A percentile compares a stretch with the other conserved stretches of the same genome.
These are phyloP conservation scores for Siphamia tubifer DNA, from an alignment of 2,113 vertebrate species.

Conservation along the genomic window DNA sequence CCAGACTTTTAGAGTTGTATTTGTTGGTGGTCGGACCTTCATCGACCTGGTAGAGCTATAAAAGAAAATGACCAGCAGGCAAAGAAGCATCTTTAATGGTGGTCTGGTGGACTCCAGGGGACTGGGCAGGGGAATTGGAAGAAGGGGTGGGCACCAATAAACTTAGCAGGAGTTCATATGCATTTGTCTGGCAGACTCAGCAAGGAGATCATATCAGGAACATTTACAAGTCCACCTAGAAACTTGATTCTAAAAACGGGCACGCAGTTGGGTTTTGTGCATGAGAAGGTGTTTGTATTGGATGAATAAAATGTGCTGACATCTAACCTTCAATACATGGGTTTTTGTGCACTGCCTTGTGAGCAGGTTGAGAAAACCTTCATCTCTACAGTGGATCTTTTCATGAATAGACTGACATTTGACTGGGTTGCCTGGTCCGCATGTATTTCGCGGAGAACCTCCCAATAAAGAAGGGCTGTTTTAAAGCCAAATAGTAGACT, in stretches of 20 bases:
- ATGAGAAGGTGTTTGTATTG: not conserved
- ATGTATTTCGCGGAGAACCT: constrained; percentile 55
- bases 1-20: not conserved
- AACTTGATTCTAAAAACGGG: too few species aligned
- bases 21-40: constrained; percentile 69
- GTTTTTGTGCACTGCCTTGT: not conserved
- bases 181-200: constrained; percentile 41
- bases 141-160: constrained; percentile 53
- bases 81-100: constrained; percentile 63
- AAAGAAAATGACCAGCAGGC: constrained; percentile 58
- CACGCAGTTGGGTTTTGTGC: not conserved
- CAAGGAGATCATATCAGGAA: constrained; percentile 6
- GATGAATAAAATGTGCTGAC: not conserved
- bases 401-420: constrained; percentile 37
- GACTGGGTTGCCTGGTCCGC: constrained; percentile 61
- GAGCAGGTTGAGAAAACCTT: not conserved
- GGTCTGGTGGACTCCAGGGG: constrained; percentile 32
- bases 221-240: constrained; percentile 1
- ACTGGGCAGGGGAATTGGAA: not conserved
- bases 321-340: not conserved
- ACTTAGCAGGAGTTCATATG: constrained; percentile 36
- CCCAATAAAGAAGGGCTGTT: constrained; percentile 65
- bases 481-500: constrained; percentile 67
- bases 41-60: constrained; percentile 54
- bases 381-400: not conserved